phyloP scores from a whole-genome alignment of 2,113 vertebrate species.

The Pyxicephalus adspersus region DNA sequence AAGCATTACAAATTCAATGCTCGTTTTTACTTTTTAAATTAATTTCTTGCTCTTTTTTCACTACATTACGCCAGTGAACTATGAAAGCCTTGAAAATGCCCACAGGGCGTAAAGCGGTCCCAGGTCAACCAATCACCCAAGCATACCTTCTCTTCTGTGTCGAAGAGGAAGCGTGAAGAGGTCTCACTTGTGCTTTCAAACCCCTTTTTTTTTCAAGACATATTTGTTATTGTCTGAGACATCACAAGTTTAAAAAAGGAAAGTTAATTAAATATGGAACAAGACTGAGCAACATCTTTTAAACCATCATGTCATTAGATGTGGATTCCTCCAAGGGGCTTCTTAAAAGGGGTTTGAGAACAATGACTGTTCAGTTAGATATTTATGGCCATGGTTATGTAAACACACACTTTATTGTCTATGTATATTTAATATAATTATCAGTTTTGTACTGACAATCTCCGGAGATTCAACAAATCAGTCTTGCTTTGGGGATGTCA shows the following conservation, averaged over 20 bases:
- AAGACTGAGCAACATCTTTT: conserved; percentile 97
- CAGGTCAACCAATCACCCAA: conserved; percentile 57
- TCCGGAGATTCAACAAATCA: conserved; percentile 88
- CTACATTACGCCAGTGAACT: conserved; percentile 59
- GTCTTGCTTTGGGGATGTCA: conserved; percentile 95
- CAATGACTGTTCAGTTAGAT: conserved; percentile 98
- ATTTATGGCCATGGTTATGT: conserved; percentile 98
- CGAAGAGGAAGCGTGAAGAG: conserved; percentile 86
- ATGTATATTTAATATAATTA: conserved; percentile 99
- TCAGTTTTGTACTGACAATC: conserved; percentile 94
- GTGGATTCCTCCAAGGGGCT: conserved; percentile 89
- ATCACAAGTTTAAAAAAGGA: conserved; percentile 95
- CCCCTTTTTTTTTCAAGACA: conserved; percentile 78
- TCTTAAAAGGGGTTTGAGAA: conserved; percentile 96
- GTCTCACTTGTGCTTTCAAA: conserved; percentile 85
- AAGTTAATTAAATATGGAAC: conserved; percentile 99
- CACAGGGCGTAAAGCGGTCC: conserved; percentile 64
- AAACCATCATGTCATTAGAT: conserved; percentile 99
- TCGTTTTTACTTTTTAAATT: conserved; percentile 43
- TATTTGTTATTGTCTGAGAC: conserved; percentile 93
- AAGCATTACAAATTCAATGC: conserved; percentile 52
- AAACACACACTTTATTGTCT: conserved; percentile 98
- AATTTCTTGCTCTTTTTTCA: conserved; percentile 8
- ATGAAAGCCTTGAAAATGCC: conserved; percentile 64
- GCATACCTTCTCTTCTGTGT: conserved; percentile 73